Evolutionary conservation across 2,797 vertebrate species (phyloP).

Genomic region (Thripadectes ignobilis): DNA sequence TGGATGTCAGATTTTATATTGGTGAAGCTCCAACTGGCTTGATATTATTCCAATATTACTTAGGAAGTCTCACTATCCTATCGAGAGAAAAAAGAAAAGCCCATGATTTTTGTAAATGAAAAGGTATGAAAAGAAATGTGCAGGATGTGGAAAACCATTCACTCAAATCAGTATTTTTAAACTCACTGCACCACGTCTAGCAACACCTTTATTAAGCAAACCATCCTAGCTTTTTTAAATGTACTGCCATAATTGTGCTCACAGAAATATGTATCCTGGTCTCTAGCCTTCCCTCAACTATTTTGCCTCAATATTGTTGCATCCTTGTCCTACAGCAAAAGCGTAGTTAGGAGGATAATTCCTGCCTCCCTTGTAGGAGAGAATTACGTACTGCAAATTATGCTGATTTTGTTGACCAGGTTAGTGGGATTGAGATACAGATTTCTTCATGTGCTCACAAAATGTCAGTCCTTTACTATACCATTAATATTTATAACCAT

Average conservation of each 20-base stretch:
- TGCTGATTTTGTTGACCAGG: not conserved
- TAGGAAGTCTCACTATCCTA: not conserved
- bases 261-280: not conserved
- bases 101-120: not conserved
- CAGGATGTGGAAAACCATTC: not conserved
- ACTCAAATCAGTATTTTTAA: not conserved
- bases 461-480: not conserved
- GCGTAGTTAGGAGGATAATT: not conserved
- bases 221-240: not conserved
- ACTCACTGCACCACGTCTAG: not conserved
- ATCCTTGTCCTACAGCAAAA: not conserved
- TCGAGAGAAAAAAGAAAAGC: not conserved
- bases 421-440: not conserved
- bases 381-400: not conserved
- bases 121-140: not conserved
- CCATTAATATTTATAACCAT: not conserved
- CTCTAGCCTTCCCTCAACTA: not conserved
- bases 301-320: not conserved
- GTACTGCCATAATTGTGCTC: not conserved
- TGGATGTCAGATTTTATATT: not conserved
- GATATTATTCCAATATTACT: not conserved
- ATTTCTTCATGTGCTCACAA: not conserved
- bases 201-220: not conserved
- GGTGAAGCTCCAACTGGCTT: not conserved
- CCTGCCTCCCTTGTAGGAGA: not conserved